phyloP scores from a whole-genome alignment of 2,113 vertebrate species.

The cat (Felis catus) region DNA sequence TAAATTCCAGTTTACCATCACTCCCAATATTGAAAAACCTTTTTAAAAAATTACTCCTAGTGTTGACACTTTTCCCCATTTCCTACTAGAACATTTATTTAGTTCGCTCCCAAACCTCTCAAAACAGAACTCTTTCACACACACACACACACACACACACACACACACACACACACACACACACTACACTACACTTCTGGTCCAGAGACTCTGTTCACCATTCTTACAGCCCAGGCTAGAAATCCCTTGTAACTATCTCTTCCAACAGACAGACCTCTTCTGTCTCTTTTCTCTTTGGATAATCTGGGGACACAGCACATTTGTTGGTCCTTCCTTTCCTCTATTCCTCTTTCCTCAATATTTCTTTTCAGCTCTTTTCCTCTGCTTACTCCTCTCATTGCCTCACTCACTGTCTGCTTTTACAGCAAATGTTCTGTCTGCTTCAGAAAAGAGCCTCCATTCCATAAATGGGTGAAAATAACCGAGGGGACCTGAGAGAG shows the following conservation, averaged over 20 bases:
- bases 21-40: background rate
- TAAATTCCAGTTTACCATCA: background rate
- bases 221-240: background rate
- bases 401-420: background rate
- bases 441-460: background rate
- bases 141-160: background rate
- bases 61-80: background rate
- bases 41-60: background rate
- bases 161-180: background rate
- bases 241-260: background rate
- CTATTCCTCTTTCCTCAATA: background rate
- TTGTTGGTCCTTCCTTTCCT: background rate
- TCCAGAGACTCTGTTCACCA: background rate
- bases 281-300: background rate
- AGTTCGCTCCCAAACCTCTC: background rate
- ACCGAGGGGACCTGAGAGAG: background rate
- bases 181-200: too few relatives aligned
- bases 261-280: background rate
- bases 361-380: background rate
- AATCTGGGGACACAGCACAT: background rate
- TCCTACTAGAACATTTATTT: background rate
- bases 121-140: background rate
- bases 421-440: background rate
- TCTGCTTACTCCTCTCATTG: background rate
- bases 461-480: background rate